Base-by-base conservation (phyloP, 2,888 invertebrate species). In the Lysandra coridon region DNA sequence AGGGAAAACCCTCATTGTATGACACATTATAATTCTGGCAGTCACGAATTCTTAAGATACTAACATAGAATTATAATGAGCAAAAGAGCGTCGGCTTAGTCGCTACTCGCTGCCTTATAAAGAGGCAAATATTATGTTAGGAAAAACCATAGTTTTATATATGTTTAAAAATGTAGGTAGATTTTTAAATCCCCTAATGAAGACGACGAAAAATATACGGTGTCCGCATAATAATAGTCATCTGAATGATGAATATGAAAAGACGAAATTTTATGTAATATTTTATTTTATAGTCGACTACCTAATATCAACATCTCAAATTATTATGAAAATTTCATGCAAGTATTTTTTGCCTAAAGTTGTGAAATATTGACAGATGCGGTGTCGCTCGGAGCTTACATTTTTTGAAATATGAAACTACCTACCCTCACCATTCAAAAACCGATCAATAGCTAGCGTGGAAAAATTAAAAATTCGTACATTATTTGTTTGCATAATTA, bases 401-500 rank as follows among this genome's bases (percentile, higher is more conserved):
- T 2, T 1, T 49, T 2, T 49, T 49, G 49, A 49, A 10, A 49
- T 10, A 44, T 44, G 44, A 44, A 49, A 49, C 10, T 49, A 49
- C 12, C 49, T 57, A 57, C 57, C 57, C 17, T 57, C 4, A 17
- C 4, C 1, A 57, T 57, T 57, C 17, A 57, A 57, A 57, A 57
- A 57, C 57, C 3, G 57, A 57, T 17, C 57, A 17, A 57, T 57
- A 49, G 0, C 49, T 10, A 12, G 12, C 12, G 14, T 33, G 14
- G 14, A 64, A 69, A 69, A 69, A 37, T 69, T 1, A 69, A 1
- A 33, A 69, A 69, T 5, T 33, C 64, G 6, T 64, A 64, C 1
- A 64, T 64, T 69, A 33, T 69, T 69, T 69, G 60, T 60, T 60
- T 73, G 40, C 23, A 89, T 91, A 93, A 92, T 92, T 92, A 92